Conservation (phyloP, 2,888 invertebrate genomes). For the Agonum fuliginosum region DNA sequence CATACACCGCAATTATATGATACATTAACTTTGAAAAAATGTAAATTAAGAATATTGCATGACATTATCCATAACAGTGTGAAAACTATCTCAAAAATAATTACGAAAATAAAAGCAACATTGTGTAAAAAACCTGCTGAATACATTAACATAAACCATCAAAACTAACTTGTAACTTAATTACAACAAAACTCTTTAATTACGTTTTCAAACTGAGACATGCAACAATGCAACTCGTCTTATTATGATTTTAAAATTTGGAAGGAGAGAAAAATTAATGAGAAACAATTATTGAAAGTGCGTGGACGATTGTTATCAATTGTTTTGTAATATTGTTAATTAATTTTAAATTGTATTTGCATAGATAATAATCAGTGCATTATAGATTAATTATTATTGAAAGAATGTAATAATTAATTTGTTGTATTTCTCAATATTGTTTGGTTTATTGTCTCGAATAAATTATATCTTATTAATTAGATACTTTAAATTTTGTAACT, state of each 20-base stretch:
- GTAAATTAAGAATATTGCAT: neutral
- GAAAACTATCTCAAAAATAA: constrained; percentile 19
- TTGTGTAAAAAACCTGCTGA: neutral
- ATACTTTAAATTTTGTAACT: neutral
- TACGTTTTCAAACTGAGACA: neutral
- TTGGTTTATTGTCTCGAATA: neutral
- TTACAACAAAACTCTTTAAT: constrained; percentile 16
- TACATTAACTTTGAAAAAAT: constrained; percentile 13
- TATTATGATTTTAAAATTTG: neutral
- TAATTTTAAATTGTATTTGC: constrained; percentile 21
- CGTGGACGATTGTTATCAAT: neutral
- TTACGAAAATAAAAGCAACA: neutral
- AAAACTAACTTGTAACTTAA: constrained; percentile 8
- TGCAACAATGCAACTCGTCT: neutral
- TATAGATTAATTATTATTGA: neutral
- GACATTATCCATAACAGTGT: constrained; percentile 11
- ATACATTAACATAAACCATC: neutral
- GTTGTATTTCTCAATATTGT: constrained; percentile 19
- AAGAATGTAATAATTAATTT: constrained; percentile 1
- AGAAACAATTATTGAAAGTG: constrained; percentile 11
- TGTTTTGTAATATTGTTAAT: constrained; percentile 17
- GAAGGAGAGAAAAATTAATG: neutral
- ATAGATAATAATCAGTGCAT: constrained; percentile 20
- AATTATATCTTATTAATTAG: neutral
- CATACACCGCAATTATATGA: neutral